phyloP scores from a whole-genome alignment of 2,113 vertebrate genomes.

The Charina bottae region DNA sequence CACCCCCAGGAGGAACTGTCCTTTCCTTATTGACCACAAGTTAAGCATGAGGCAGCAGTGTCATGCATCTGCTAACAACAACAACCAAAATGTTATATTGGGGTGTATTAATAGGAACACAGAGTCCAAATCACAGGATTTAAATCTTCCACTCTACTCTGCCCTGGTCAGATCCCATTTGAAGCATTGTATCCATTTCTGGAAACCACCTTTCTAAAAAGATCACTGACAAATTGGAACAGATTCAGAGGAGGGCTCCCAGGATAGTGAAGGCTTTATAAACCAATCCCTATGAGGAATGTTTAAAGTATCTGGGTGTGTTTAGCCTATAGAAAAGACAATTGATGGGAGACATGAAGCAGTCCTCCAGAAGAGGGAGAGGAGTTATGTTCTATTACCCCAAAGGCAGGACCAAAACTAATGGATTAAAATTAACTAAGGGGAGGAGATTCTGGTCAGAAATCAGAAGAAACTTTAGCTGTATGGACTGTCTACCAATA shows the following conservation, averaged over 20 bases:
- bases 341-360: neutral
- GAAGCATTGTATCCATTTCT: neutral
- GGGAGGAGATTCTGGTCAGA: neutral
- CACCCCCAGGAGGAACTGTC: too few relatives aligned
- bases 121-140: neutral
- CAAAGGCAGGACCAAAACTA: neutral
- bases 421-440: neutral
- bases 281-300: neutral
- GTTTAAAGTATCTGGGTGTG: neutral
- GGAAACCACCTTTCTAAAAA: neutral
- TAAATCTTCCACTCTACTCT: neutral
- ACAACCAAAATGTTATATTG: neutral
- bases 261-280: neutral
- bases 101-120: neutral
- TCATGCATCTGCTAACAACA: neutral
- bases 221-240: neutral
- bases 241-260: neutral
- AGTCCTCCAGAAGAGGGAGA: neutral
- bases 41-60: neutral
- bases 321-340: neutral
- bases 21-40: neutral
- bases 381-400: neutral
- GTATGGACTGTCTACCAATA: neutral
- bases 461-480: neutral
- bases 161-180: neutral